phyloP scores from a whole-genome alignment of 2,113 vertebrate species.

The Callaeas wilsoni region DNA sequence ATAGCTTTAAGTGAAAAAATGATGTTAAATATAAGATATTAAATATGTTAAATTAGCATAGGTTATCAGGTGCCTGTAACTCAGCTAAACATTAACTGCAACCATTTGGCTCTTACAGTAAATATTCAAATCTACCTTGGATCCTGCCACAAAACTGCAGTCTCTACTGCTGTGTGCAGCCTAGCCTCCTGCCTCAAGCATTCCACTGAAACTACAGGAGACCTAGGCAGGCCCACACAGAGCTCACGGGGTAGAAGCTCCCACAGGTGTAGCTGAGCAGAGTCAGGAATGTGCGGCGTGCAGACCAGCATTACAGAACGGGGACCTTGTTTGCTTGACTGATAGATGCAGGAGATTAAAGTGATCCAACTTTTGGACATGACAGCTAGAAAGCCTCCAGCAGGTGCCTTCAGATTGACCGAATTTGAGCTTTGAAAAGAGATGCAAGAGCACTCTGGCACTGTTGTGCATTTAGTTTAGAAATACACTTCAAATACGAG shows the following conservation, averaged over 20 bases:
- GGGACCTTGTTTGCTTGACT: neutral
- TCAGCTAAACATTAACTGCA: neutral
- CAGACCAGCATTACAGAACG: neutral
- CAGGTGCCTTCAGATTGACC: neutral
- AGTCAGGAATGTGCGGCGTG: rapidly evolving
- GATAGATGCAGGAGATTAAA: neutral
- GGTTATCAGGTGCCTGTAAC: neutral
- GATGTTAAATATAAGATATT: neutral
- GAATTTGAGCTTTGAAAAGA: neutral
- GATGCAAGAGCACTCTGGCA: neutral
- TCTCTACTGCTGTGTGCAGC: neutral
- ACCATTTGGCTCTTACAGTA: neutral
- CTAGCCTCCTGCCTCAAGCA: neutral
- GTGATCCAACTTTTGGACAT: neutral
- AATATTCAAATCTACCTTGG: neutral
- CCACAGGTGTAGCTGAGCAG: neutral
- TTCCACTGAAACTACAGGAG: neutral
- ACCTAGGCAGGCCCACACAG: neutral
- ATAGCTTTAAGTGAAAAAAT: neutral
- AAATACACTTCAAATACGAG: neutral
- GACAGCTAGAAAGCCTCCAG: neutral
- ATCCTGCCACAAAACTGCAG: neutral
- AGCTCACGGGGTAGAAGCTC: neutral
- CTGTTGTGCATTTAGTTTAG: neutral
- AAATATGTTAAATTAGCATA: neutral